Evolutionary conservation across 2,888 invertebrate species (phyloP).

Genomic region (Drosophila robusta): DNA sequence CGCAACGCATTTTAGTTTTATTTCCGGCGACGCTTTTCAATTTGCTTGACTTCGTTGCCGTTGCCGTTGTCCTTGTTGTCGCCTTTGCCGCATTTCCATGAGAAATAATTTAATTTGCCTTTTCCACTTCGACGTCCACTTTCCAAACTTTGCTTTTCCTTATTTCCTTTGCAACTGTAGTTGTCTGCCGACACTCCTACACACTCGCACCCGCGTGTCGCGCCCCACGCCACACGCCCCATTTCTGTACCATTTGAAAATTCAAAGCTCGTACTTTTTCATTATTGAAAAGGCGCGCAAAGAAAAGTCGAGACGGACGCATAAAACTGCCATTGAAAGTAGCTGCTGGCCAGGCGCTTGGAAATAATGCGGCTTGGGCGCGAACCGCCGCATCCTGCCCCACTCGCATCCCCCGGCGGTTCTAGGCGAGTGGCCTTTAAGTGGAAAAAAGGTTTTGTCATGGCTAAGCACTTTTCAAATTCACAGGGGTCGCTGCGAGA

Average conservation of each 20-base stretch:
- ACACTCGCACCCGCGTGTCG: not conserved
- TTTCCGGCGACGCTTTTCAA: conserved; percentile 68
- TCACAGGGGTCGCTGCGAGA: conserved; percentile 51
- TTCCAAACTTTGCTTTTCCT: conserved; percentile 71
- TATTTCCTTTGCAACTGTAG: conserved; percentile 59
- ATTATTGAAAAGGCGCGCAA: conserved; percentile 66
- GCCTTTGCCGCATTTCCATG: conserved; percentile 61
- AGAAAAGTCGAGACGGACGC: conserved; percentile 50
- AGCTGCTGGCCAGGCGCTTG: conserved; percentile 54
- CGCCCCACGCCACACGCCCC: not conserved
- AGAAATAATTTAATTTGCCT: conserved; percentile 79
- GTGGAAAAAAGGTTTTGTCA: conserved; percentile 76
- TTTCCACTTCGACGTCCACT: conserved; percentile 76
- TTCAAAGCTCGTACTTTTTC: conserved; percentile 72
- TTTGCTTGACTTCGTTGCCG: conserved; percentile 39
- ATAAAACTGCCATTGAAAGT: conserved; percentile 69
- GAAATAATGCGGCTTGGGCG: conserved; percentile 64
- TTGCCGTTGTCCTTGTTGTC: conserved; percentile 25
- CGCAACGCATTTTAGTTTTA: conserved; percentile 68
- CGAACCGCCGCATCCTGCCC: conserved; percentile 40
- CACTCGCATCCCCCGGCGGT: conserved; percentile 6
- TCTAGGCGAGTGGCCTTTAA: conserved; percentile 55
- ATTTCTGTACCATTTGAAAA: conserved; percentile 68
- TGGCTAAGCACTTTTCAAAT: conserved; percentile 74
- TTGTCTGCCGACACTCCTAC: conserved; percentile 37